Conservation (phyloP, 2,888 invertebrate species). For the Smittia sp. region DNA sequence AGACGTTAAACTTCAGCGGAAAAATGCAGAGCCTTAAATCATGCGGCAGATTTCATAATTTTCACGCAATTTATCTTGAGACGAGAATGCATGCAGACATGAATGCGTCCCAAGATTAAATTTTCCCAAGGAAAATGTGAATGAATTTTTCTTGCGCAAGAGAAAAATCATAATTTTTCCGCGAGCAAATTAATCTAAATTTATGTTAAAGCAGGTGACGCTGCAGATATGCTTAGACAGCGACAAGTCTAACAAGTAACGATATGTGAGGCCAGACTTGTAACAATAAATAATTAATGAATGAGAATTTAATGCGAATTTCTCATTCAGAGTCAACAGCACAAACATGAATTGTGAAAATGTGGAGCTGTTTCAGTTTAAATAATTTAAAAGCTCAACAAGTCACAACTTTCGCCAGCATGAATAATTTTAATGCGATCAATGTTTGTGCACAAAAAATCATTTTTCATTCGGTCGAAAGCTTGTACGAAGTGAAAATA, state of each 20-base stretch:
- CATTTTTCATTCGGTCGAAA: too few species aligned
- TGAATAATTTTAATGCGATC: neutral
- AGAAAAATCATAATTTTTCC: neutral
- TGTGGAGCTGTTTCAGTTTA: too few species aligned
- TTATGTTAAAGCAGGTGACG: neutral
- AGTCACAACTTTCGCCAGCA: neutral
- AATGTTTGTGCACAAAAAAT: neutral
- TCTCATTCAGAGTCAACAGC: neutral
- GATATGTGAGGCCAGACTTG: neutral
- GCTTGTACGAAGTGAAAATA: too few species aligned
- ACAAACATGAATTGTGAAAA: neutral
- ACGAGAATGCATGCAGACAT: too few species aligned
- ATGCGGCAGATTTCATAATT: too few species aligned
- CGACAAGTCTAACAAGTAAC: neutral
- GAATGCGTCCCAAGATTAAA: too few species aligned
- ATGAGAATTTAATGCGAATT: neutral
- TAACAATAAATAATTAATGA: slow-evolving; percentile 4
- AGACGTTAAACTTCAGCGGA: too few species aligned
- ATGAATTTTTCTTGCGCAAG: too few species aligned
- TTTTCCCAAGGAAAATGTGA: too few species aligned
- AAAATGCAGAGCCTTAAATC: too few species aligned
- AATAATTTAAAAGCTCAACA: neutral
- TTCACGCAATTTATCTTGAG: too few species aligned
- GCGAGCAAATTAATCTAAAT: neutral
- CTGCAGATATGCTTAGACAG: neutral